A percentile compares a stretch with the other conserved stretches of the same genome.
Conservation (phyloP, 2,113 vertebrate species). For the Emberiza fucata region DNA sequence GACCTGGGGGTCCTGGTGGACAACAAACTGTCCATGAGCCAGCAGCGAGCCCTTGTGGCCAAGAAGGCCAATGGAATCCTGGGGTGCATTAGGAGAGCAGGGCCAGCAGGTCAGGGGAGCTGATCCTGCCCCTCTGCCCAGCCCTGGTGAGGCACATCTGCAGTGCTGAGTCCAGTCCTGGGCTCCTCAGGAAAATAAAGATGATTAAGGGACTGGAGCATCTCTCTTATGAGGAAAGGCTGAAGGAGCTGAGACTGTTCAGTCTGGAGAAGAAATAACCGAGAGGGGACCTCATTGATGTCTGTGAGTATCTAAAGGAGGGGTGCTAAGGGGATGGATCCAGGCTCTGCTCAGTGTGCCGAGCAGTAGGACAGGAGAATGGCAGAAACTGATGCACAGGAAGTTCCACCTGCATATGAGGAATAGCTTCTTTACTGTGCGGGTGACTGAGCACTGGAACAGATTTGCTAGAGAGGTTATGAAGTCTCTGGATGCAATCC, state of each 20-base stretch:
- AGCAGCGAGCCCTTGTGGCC: background rate
- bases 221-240: background rate
- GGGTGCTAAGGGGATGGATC: background rate
- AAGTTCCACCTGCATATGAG: background rate
- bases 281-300: background rate
- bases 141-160: background rate
- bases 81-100: fast-evolving
- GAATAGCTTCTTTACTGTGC: background rate
- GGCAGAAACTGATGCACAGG: background rate
- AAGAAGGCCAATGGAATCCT: background rate
- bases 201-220: background rate
- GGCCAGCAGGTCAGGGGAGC: background rate
- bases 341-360: fast-evolving
- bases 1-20: background rate
- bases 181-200: background rate
- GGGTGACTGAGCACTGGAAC: background rate
- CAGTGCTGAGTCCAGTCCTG: background rate
- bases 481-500: background rate
- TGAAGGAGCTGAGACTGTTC: background rate
- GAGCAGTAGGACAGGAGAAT: fast-evolving
- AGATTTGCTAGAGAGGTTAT: background rate
- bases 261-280: background rate
- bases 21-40: background rate
- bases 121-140: background rate
- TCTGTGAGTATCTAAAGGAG: background rate